Base-by-base conservation (phyloP, 2,113 vertebrate genomes). In the Ibidorhyncha struthersii region DNA sequence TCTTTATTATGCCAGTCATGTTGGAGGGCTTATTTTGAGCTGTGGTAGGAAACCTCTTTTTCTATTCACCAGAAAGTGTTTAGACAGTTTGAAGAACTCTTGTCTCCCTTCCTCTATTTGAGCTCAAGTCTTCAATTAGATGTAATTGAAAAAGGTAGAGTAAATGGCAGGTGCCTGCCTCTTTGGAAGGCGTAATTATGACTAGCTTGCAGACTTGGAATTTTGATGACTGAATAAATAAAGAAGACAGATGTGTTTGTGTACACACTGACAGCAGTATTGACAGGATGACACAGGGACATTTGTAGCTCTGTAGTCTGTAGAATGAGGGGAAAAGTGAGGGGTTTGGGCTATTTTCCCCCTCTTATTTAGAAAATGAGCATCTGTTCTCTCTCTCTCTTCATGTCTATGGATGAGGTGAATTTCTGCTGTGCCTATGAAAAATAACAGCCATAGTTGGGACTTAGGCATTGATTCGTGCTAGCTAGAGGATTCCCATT, bases 161-260 rank as follows among this genome's bases (percentile, higher is more conserved):
- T 94, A 94, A 96, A 94, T 91, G 94, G 91, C 95, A 97, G 93
- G 93, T 95, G 92, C 61, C 91, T 92, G 72, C 91, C 95, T 97
- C 86, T 97, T 93, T 67, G 89, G 62, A 94, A 94, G 61, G 69
- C 4, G 2, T 97, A 92, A 95, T 97, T 97, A 96, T 87, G 49
- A 82, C 86, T 97, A 66, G 84, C 93, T 92, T 91, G 91, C 62
- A 97, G 95, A 89, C 62, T 96, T 91, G 93, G 84, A 96, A 95
- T 97, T 97, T 94, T 95, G 96, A 96, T 97, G 91, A 86, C 59
- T 91, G 82, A 73, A 93, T 93, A 94, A 96, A 95, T 91, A 96
- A 91, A 81, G 81, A 73, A 81, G 79, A 55, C 82, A 94, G 92
- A 90, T 77, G 80, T 38, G 41, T 95, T 71, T 95, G 65, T 95